Base-by-base conservation (phyloP, 2,113 vertebrate species). In the Himantopus leucocephalus region DNA sequence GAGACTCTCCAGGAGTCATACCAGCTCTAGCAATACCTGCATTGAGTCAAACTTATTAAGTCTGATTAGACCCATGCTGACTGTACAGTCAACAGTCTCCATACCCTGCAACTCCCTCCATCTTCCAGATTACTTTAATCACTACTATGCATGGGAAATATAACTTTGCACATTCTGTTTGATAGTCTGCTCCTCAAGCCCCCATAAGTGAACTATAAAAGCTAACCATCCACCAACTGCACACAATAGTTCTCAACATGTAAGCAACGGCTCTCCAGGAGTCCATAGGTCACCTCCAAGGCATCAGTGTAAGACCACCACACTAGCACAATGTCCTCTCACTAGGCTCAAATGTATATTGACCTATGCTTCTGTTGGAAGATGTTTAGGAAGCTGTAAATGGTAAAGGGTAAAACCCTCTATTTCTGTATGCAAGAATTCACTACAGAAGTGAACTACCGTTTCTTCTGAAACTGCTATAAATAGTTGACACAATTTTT, bases 201-300 rank as follows among this genome's bases (percentile, higher is more conserved):
- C 47, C 81, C 30, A 3, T 0, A 32, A 79, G 43, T 26, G 41
- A 74, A 66, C 52, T 58, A 43, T 6, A 50, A 73, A 48, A 70
- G 29, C 3, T 66, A 67, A 14, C 13, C 76, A 58, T 37, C n/a
- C 24, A 47, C 48, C 88, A 53, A 7, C 16, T 8, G 8, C 3
- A 1, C 37, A 9, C 32, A 2, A 35, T 0, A 55, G 32, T 4
- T 23, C 53, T 66, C 4, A 0, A 5, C 0, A 1, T 2, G 6
- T 17, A 39, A 70, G n/a, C 9, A 50, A 4, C 5, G 26, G n/a
- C 16, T 34, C 35, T 21, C 30, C 64, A 60, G 11, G 47, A 72
- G 43, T 3, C 35, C 53, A 17, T 1, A 18, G 1, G 1, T 22
- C 53, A 43, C 14, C 45, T 48, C 37, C 50, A 39, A 50, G 26